These are phyloP conservation scores for Miniopterus natalensis DNA, from an alignment of 2,113 vertebrate species.

Conservation along the genomic window DNA sequence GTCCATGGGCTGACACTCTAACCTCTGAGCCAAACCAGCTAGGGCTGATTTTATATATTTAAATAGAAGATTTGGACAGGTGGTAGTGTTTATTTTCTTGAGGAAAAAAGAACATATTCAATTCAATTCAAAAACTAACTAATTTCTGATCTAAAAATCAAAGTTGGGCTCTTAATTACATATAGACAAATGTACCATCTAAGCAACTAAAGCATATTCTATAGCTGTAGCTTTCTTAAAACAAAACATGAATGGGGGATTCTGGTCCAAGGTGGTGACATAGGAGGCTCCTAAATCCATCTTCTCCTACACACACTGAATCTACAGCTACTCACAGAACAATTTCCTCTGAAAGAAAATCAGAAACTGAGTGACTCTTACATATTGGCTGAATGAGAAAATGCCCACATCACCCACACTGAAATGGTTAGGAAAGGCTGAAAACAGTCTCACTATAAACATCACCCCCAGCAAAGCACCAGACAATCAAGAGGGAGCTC, in stretches of 20 bases:
- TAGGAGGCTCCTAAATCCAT: neutral
- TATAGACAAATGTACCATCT: neutral
- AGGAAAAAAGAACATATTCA: neutral
- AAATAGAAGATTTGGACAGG: neutral
- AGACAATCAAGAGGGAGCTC: neutral
- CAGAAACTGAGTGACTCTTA: neutral
- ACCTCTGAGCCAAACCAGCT: too few relatives aligned
- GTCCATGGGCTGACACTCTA: too few relatives aligned
- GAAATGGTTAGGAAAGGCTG: neutral
- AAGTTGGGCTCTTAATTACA: neutral
- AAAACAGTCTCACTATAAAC: neutral
- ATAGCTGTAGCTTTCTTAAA: constrained; percentile 25
- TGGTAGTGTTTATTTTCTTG: neutral
- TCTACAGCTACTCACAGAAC: neutral
- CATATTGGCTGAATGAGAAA: neutral
- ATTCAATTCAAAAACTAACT: neutral
- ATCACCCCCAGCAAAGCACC: neutral
- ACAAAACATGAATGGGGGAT: neutral
- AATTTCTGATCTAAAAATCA: neutral
- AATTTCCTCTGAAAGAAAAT: neutral
- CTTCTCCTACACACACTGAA: neutral
- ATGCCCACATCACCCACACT: neutral
- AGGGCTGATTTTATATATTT: neutral
- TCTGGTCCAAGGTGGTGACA: neutral
- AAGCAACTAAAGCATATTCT: neutral